phyloP scores from a whole-genome alignment of 2,888 invertebrate genomes.

The Drosophila diplacantha region DNA sequence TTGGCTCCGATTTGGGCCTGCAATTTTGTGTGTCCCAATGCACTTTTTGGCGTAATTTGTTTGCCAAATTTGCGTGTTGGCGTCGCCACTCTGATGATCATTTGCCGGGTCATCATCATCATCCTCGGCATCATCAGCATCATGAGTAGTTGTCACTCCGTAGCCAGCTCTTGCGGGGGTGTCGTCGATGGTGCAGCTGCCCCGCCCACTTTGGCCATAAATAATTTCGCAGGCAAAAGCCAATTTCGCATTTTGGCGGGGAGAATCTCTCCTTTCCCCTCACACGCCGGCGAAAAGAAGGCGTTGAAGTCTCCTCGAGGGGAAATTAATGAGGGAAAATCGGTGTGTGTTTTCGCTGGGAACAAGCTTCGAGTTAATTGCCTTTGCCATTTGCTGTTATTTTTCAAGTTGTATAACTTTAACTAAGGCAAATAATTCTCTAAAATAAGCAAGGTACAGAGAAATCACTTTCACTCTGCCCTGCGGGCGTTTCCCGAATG shows the following conservation, averaged over 20 bases:
- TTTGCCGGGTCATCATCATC: constrained; percentile 45
- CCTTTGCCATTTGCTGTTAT: background rate
- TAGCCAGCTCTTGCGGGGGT: constrained; percentile 44
- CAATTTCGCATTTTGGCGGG: constrained; percentile 30
- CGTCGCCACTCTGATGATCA: constrained; percentile 43
- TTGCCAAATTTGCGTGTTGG: constrained; percentile 64
- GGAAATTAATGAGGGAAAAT: constrained; percentile 27
- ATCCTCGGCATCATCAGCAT: constrained; percentile 7
- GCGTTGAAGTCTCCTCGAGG: constrained; percentile 15
- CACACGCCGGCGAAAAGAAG: constrained; percentile 8
- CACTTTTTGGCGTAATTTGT: constrained; percentile 63
- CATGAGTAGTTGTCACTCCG: constrained; percentile 29
- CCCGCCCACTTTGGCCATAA: constrained; percentile 39
- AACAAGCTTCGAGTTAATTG: constrained; percentile 2
- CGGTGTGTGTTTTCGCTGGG: background rate
- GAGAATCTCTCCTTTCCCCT: constrained; percentile 11
- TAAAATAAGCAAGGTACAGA: background rate
- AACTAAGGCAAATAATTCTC: background rate
- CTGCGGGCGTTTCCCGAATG: background rate
- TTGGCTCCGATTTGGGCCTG: constrained; percentile 53
- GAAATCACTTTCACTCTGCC: background rate
- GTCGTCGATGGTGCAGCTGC: constrained; percentile 48
- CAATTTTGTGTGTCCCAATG: constrained; percentile 44
- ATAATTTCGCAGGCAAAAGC: constrained; percentile 36
- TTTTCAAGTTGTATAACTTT: background rate